Conservation (phyloP, 2,797 vertebrate species). For the Tokudaia muenninki region DNA sequence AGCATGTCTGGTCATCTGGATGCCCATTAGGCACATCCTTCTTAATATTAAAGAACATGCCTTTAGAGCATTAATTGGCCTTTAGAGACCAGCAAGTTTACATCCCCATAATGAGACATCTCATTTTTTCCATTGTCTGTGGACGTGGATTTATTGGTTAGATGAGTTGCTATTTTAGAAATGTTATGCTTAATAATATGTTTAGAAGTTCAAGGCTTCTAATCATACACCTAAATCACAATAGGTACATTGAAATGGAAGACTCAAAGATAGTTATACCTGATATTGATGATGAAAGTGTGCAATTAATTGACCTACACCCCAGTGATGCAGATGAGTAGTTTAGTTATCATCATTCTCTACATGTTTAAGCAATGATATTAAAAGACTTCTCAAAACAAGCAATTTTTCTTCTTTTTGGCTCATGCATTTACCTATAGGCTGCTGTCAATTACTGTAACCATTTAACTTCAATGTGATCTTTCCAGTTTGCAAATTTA, state of each 20-base stretch:
- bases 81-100: constrained; percentile 43
- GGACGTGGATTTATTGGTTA: constrained; percentile 31
- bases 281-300: constrained; percentile 27
- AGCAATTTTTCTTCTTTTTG: not conserved
- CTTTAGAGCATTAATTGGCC: constrained; percentile 23
- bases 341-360: constrained; percentile 50
- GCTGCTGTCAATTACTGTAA: constrained; percentile 18
- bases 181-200: constrained; percentile 17
- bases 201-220: constrained; percentile 33
- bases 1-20: constrained; percentile 57
- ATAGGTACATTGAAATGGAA: constrained; percentile 59
- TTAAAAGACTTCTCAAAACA: constrained; percentile 38
- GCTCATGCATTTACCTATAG: constrained; percentile 20
- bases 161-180: constrained; percentile 44
- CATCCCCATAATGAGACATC: constrained; percentile 26
- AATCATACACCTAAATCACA: constrained; percentile 55
- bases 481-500: constrained; percentile 67
- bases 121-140: constrained; percentile 2
- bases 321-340: not conserved
- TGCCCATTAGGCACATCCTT: constrained; percentile 57
- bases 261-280: constrained; percentile 49
- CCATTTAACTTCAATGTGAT: constrained; percentile 9
- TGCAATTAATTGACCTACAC: constrained; percentile 55
- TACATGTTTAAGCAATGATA: constrained; percentile 45
- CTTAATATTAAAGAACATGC: constrained; percentile 54